Percentiles rank a stretch among this genome's conserved stretches.
These are phyloP conservation scores for Branchellion lobata DNA, from an alignment of 2,888 invertebrate genomes.

Conservation along the genomic window DNA sequence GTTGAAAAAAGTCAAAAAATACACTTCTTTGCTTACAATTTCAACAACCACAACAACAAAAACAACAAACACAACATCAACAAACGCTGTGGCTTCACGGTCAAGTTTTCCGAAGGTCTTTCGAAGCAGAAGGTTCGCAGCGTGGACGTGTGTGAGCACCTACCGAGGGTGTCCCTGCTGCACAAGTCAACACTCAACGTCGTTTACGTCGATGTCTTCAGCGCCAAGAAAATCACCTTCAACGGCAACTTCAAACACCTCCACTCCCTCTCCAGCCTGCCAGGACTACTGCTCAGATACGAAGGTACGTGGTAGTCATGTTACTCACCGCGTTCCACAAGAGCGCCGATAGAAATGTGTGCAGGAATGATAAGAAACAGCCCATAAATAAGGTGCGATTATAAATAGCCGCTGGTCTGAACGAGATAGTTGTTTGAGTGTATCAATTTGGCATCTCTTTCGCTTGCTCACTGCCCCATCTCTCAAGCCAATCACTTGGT, in stretches of 20 bases:
- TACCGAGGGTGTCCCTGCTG: background rate
- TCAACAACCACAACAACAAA: conserved; percentile 21
- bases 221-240: background rate
- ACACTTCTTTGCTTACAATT: background rate
- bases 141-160: background rate
- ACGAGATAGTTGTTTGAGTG: no score
- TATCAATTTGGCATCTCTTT: no score
- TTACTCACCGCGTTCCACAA: no score
- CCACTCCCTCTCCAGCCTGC: background rate
- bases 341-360: no score
- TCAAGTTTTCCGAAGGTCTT: conserved; percentile 10
- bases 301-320: no score
- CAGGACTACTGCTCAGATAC: background rate
- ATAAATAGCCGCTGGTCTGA: no score
- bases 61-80: background rate
- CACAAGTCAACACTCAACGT: conserved; percentile 4
- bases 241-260: background rate
- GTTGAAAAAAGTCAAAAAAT: conserved; percentile 36
- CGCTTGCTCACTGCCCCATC: no score
- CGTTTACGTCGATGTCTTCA: background rate
- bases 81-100: background rate
- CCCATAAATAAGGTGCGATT: no score
- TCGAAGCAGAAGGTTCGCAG: background rate
- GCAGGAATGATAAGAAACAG: no score
- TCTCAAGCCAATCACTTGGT: no score